Evolutionary conservation across 92 coral and sea anemone species (phyloP).

Genomic region (Epizoanthus ramosus): DNA sequence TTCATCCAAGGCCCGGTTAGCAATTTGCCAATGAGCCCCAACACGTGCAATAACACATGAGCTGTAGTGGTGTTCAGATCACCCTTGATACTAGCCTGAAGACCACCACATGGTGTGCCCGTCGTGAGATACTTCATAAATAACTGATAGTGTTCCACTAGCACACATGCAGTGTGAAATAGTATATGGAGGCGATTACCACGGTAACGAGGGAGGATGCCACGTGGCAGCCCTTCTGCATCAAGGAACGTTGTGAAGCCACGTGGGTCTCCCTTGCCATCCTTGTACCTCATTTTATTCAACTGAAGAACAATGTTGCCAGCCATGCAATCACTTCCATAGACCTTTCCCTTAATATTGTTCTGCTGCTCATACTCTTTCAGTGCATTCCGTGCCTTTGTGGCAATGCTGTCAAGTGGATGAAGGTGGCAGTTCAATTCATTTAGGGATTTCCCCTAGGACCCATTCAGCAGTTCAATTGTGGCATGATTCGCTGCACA

Average conservation of each 20-base stretch:
- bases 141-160: neutral
- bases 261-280: slow-evolving; percentile 9
- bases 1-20: no score
- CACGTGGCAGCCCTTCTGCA: neutral
- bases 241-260: neutral
- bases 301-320: neutral
- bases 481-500: no score
- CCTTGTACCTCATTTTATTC: slow-evolving; percentile 3
- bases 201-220: slow-evolving; percentile 14
- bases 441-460: neutral
- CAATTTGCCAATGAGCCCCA: neutral
- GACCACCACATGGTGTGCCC: neutral
- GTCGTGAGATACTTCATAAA: neutral
- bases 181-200: slow-evolving; percentile 3
- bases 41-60: no score
- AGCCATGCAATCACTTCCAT: no score
- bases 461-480: no score
- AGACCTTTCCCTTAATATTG: no score
- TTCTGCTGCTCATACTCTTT: neutral
- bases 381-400: neutral
- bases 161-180: neutral
- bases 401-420: slow-evolving; percentile 1
- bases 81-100: no score
- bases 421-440: no score
- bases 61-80: neutral